A percentile compares a stretch with the other conserved stretches of the same genome.
phyloP scores from a whole-genome alignment of 1,140 invertebrate genomes.

The Anadara kagoshimensis region DNA sequence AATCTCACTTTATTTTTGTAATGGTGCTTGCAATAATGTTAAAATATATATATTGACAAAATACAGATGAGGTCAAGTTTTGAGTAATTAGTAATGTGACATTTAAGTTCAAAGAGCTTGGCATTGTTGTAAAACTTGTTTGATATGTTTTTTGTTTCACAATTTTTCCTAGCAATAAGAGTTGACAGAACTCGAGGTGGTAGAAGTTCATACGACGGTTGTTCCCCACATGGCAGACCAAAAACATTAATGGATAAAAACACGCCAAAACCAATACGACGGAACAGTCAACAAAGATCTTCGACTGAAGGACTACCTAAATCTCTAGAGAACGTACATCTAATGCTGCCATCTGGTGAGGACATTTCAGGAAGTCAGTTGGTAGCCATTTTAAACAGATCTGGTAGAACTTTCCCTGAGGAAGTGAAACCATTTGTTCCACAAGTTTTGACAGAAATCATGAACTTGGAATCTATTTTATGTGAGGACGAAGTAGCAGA shows the following conservation, averaged over 20 bases:
- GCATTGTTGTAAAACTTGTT: too few species aligned
- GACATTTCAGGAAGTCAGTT: conserved; percentile 54
- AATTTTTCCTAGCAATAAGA: conserved; percentile 84
- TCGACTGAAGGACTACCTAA: conserved; percentile 4
- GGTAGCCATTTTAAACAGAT: conserved; percentile 61
- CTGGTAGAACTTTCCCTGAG: conserved; percentile 17
- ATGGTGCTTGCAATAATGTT: too few species aligned
- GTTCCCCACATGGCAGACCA: conserved; percentile 62
- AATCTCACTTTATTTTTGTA: too few species aligned
- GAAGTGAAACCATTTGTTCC: conserved; percentile 51
- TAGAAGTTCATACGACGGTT: conserved; percentile 87
- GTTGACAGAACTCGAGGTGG: conserved; percentile 96
- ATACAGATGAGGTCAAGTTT: too few species aligned
- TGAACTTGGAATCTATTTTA: conserved; percentile 70
- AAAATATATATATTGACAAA: too few species aligned
- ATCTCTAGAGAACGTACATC: conserved; percentile 25
- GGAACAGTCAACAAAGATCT: conserved; percentile 2
- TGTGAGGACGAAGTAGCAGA: conserved; percentile 67
- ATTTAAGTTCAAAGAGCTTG: too few species aligned
- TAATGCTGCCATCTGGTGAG: conserved; percentile 38
- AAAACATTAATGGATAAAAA: conserved; percentile 44
- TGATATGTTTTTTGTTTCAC: neutral
- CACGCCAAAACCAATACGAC: conserved; percentile 21
- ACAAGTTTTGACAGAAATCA: conserved; percentile 67
- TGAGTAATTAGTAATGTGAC: too few species aligned